Percentiles rank a stretch among this genome's conserved stretches.
Conservation (phyloP, 1,140 invertebrate species). For the Saccostrea cuccullata region DNA sequence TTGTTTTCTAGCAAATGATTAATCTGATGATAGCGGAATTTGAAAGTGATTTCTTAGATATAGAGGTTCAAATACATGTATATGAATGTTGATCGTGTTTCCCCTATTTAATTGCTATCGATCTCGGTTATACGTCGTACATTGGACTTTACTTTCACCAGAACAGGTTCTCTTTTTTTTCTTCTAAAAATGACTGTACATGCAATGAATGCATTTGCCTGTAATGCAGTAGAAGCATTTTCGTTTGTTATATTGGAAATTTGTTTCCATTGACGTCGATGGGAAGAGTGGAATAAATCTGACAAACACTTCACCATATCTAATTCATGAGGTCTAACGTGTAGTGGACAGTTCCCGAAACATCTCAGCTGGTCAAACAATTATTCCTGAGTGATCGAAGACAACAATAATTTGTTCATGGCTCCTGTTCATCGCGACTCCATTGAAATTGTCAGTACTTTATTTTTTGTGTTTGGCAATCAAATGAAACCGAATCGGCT, state of each 20-base stretch:
- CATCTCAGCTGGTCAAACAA: conserved; percentile 5
- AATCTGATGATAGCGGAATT: too few relatives aligned
- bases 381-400: conserved; percentile 22
- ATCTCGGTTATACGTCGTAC: background rate
- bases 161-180: background rate
- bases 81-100: background rate
- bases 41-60: too few relatives aligned
- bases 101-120: background rate
- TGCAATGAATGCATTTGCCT: conserved; percentile 7
- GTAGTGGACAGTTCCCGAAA: conserved; percentile 12
- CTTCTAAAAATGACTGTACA: background rate
- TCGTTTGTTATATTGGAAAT: conserved; percentile 4
- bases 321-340: background rate
- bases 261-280: background rate
- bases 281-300: background rate
- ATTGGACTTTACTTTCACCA: background rate
- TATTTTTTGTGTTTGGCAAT: conserved; percentile 7
- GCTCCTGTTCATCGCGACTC: background rate
- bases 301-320: background rate
- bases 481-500: conserved; percentile 30
- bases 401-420: conserved; percentile 26
- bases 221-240: background rate
- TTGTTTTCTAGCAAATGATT: too few relatives aligned
- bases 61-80: background rate
- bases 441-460: background rate